Evolutionary conservation across 2,797 vertebrate genomes (phyloP), one percentile per base, ranked within the genome.

Genomic region (Tolypeutes matacus): DNA sequence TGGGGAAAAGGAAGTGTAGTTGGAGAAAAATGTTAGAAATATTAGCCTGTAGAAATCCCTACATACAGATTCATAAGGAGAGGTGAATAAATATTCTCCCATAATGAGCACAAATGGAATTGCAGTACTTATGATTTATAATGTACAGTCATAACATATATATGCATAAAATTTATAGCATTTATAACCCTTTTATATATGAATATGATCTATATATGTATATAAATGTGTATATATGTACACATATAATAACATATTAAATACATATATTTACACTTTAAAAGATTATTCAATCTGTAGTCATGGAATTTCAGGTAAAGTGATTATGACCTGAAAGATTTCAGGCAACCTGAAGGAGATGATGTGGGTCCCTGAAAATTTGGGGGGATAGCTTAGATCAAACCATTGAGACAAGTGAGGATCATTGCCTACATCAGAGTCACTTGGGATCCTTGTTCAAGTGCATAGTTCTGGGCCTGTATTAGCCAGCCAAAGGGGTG

Each of bases 221-320:
- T 3, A 20, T 34, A 36, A 7, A 76, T 76, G 62, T 0, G 23
- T 31, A 31, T 23, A 2, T 64, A 20, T 56, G 6, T 56, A 21
- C 21, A 17, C 10, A 17, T 53, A 53, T 53, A 53, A 53, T 56
- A 20, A 27, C 31, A 27, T 53, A 25, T 39, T 56, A 65, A 7
- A 51, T 29, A 65, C 12, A 29, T 81, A n/a, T 58, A 72, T 64
- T 86, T 86, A 56, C 14, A 94, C 4, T 75, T 93, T 91, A 64
- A 77, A 83, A 95, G 27, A 80, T 46, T 65, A 31, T 5, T 15
- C 6, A 42, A 46, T 46, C 9, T 34, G 56, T 29, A 83, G 34
- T 49, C 9, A 58, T 87, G 7, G 86, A 91, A 86, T 92, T 75
- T 2, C 36, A 69, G 88, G 10, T 12, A 72, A 92, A 96, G 70